A percentile compares a stretch with the other conserved stretches of the same genome.
Evolutionary conservation across 2,797 vertebrate species (phyloP).

Genomic region (Jordanella pulchra): DNA sequence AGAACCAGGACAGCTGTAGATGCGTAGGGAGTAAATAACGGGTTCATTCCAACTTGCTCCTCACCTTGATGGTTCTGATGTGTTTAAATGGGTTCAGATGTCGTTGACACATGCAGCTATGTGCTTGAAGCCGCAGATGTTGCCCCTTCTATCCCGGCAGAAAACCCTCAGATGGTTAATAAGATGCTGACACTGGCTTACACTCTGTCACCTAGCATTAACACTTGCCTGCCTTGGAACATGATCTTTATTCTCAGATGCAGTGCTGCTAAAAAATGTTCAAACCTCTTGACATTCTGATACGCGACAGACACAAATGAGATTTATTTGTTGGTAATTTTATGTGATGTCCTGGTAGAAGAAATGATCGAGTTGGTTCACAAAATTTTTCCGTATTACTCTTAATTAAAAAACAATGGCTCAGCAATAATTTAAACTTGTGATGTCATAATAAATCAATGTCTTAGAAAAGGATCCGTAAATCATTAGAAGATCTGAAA

Average conservation of each 20-base stretch:
- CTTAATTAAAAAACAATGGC: neutral
- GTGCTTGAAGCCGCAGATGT: neutral
- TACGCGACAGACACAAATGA: neutral
- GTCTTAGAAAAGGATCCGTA: too few species aligned
- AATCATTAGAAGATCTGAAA: neutral
- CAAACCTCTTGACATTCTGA: neutral
- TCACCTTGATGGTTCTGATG: slow-evolving; percentile 2
- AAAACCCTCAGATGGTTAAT: neutral
- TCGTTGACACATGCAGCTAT: slow-evolving; percentile 37
- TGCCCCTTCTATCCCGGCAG: neutral
- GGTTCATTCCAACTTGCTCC: neutral
- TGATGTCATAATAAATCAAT: neutral
- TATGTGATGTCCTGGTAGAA: neutral
- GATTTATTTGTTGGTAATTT: neutral
- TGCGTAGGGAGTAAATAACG: slow-evolving; percentile 10
- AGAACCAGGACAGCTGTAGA: slow-evolving; percentile 35
- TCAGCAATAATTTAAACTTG: neutral
- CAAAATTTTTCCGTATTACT: neutral
- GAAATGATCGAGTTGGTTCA: neutral
- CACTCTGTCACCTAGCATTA: neutral
- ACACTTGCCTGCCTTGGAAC: neutral
- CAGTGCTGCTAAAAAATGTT: neutral
- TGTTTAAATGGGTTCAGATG: slow-evolving; percentile 45
- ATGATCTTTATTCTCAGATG: neutral
- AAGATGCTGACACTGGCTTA: neutral